These are phyloP conservation scores for Trialeurodes vaporariorum DNA, from an alignment of 1,140 invertebrate genomes.

Conservation along the genomic window DNA sequence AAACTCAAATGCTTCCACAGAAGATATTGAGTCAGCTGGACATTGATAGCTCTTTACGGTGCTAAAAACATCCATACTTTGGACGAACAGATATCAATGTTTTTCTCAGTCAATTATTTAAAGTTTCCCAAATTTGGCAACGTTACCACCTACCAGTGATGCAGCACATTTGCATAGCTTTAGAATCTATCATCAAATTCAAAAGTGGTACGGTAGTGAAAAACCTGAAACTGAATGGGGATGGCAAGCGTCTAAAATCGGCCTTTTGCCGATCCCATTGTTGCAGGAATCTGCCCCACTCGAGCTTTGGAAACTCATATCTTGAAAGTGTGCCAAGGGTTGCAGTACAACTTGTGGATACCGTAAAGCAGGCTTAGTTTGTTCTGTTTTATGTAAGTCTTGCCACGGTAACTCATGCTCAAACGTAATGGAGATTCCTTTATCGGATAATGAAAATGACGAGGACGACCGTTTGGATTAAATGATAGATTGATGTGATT, in stretches of 20 bases:
- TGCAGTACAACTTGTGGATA: slow-evolving; percentile 5
- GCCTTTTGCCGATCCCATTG: slow-evolving; percentile 17
- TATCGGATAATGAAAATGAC: too few relatives aligned
- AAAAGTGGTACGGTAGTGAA: slow-evolving; percentile 21
- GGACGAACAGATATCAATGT: neutral
- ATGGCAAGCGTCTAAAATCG: slow-evolving; percentile 19
- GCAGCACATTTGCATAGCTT: slow-evolving; percentile 23
- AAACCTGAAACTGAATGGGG: slow-evolving; percentile 14
- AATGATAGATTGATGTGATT: too few relatives aligned
- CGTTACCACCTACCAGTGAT: slow-evolving; percentile 16
- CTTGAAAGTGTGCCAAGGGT: slow-evolving; percentile 5
- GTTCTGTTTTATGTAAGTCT: too few relatives aligned
- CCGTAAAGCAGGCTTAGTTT: neutral
- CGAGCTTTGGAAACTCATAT: slow-evolving; percentile 7
- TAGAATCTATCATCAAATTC: slow-evolving; percentile 23
- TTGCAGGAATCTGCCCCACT: slow-evolving; percentile 5
- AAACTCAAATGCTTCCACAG: neutral
- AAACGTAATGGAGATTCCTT: too few relatives aligned
- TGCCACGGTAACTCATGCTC: too few relatives aligned
- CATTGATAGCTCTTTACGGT: neutral
- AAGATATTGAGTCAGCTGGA: neutral
- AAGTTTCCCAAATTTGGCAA: slow-evolving; percentile 8
- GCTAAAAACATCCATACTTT: neutral
- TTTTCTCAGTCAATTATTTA: neutral
- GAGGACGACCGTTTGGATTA: too few relatives aligned